These are phyloP conservation scores for Chouioia cunea DNA, from an alignment of 2,888 invertebrate species.

Conservation along the genomic window DNA sequence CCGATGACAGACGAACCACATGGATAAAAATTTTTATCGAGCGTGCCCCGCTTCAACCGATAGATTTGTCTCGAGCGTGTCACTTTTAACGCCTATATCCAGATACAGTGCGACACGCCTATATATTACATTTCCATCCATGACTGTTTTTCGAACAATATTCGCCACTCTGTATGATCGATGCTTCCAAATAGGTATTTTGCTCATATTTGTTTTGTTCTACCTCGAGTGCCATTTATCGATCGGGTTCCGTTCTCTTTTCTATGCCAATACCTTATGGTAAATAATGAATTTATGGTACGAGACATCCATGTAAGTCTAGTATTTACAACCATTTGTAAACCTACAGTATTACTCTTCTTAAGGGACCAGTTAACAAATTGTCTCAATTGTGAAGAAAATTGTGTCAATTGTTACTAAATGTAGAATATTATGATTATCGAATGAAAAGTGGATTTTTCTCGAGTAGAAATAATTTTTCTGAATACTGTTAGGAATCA, in stretches of 20 bases:
- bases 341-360: too few species aligned
- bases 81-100: constrained; percentile 23
- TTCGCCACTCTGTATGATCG: constrained; percentile 26
- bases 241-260: constrained; percentile 21
- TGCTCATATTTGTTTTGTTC: constrained; percentile 8
- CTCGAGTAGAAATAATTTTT: too few species aligned
- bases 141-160: neutral
- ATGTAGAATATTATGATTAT: too few species aligned
- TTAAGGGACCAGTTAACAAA: too few species aligned
- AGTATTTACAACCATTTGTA: too few species aligned
- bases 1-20: constrained; percentile 34
- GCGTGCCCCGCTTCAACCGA: neutral
- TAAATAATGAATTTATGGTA: constrained; percentile 14
- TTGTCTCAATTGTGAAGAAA: too few species aligned
- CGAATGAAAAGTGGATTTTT: too few species aligned
- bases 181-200: constrained; percentile 34
- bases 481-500: too few species aligned
- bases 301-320: too few species aligned
- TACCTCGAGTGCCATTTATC: constrained; percentile 22
- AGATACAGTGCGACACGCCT: too few species aligned
- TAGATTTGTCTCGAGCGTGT: constrained; percentile 36
- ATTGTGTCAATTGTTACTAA: too few species aligned
- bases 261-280: neutral
- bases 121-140: too few species aligned
- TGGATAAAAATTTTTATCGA: constrained; percentile 35